phyloP scores from a whole-genome alignment of 2,113 vertebrate species.

The Maccullochella peelii region DNA sequence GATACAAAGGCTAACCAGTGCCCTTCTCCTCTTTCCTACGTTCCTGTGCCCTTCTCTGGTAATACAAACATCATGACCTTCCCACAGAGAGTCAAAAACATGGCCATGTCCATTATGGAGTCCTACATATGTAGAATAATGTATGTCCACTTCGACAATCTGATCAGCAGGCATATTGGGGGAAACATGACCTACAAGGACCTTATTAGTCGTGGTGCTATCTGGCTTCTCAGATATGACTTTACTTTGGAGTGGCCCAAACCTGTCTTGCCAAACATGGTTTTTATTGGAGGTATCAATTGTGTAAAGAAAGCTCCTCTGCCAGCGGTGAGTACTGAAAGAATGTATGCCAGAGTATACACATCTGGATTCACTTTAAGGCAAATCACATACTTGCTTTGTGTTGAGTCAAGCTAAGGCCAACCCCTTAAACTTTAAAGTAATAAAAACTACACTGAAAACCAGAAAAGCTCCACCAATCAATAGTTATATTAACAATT shows the following conservation, averaged over 20 bases:
- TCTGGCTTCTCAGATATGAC: slow-evolving; percentile 89
- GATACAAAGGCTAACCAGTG: slow-evolving; percentile 81
- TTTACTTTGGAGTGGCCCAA: slow-evolving; percentile 88
- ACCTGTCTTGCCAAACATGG: slow-evolving; percentile 90
- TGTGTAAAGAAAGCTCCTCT: slow-evolving; percentile 80
- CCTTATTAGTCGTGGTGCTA: slow-evolving; percentile 79
- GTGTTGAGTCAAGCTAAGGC: slow-evolving; percentile 1
- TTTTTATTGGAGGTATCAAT: slow-evolving; percentile 87
- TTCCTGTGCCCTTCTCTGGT: slow-evolving; percentile 73
- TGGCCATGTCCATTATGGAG: slow-evolving; percentile 62
- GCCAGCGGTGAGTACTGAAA: slow-evolving; percentile 79
- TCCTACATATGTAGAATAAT: slow-evolving; percentile 50
- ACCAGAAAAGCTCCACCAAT: neutral
- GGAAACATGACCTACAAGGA: slow-evolving; percentile 78
- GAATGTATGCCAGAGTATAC: slow-evolving; percentile 11
- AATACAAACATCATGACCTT: slow-evolving; percentile 86
- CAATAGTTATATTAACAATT: neutral
- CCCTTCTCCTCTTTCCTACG: slow-evolving; percentile 85
- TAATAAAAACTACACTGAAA: neutral
- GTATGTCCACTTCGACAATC: slow-evolving; percentile 64
- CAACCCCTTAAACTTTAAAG: neutral
- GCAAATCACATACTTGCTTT: neutral
- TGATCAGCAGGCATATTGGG: slow-evolving; percentile 81
- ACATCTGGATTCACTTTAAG: slow-evolving; percentile 39
- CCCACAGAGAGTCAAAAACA: slow-evolving; percentile 84